Evolutionary conservation across 2,888 invertebrate species (phyloP).

Genomic region (Cylloceria caligata): DNA sequence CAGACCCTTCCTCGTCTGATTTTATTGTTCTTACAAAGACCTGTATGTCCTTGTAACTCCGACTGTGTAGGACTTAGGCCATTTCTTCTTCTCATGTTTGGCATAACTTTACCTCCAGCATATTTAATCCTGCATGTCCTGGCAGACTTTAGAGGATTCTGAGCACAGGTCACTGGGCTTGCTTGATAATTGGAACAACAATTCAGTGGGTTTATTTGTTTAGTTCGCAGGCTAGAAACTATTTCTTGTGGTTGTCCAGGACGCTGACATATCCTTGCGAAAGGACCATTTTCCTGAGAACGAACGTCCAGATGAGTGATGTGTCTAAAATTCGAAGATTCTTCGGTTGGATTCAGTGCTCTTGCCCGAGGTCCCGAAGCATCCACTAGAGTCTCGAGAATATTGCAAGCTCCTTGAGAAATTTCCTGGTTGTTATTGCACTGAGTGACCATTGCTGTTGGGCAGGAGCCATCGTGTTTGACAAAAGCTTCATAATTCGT

Average conservation of each 20-base stretch:
- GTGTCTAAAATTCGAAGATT: slow-evolving; percentile 33
- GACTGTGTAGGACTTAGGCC: slow-evolving; percentile 65
- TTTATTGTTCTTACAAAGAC: slow-evolving; percentile 33
- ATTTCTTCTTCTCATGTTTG: slow-evolving; percentile 53
- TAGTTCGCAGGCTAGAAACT: not conserved
- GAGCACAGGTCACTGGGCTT: not conserved
- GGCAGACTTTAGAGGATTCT: not conserved
- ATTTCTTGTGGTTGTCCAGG: slow-evolving; percentile 22
- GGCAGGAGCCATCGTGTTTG: slow-evolving; percentile 51
- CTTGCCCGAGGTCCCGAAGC: slow-evolving; percentile 57
- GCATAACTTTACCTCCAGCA: not conserved
- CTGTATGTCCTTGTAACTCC: slow-evolving; percentile 51
- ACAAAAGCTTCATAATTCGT: slow-evolving; percentile 58
- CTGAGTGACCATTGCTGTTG: slow-evolving; percentile 57
- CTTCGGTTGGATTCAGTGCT: slow-evolving; percentile 44
- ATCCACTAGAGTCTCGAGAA: slow-evolving; percentile 53
- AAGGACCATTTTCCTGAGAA: slow-evolving; percentile 45
- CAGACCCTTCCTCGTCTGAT: slow-evolving; percentile 9
- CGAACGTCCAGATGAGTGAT: slow-evolving; percentile 51
- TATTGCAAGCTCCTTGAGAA: slow-evolving; percentile 39
- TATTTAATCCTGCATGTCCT: not conserved
- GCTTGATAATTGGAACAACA: slow-evolving; percentile 22
- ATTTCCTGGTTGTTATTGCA: slow-evolving; percentile 15
- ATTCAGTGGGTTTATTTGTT: not conserved
- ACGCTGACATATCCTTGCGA: slow-evolving; percentile 57